A percentile compares a stretch with the other conserved stretches of the same genome.
These are phyloP conservation scores for Indri indri DNA, from an alignment of 2,113 vertebrate species.

Conservation along the genomic window DNA sequence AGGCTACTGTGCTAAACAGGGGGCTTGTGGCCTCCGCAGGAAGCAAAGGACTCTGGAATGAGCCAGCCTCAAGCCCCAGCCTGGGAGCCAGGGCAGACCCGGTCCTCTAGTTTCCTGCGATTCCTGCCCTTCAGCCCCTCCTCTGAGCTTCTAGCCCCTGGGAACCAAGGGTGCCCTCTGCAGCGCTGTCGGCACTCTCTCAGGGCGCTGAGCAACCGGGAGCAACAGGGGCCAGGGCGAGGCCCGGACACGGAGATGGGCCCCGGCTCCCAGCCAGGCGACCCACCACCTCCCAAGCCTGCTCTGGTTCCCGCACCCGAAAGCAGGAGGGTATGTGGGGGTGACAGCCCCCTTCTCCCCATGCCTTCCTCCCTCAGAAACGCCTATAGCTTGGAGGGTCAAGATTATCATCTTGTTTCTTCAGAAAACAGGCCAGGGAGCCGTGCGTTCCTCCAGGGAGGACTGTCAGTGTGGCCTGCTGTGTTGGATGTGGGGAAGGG, in stretches of 20 bases:
- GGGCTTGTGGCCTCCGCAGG: background rate
- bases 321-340: background rate
- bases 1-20: background rate
- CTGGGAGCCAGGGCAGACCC: background rate
- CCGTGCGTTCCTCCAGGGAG: background rate
- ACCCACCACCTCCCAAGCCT: background rate
- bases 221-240: background rate
- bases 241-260: background rate
- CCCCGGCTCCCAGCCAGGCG: background rate
- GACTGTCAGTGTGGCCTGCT: background rate
- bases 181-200: background rate
- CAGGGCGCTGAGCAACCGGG: background rate
- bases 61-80: background rate
- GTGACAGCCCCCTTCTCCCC: fast-evolving
- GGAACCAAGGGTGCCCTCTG: background rate
- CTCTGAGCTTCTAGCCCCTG: background rate
- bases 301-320: background rate
- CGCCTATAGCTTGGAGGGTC: background rate
- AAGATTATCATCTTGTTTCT: background rate
- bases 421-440: background rate
- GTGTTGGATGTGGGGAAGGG: fast-evolving
- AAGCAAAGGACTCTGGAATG: background rate
- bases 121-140: background rate
- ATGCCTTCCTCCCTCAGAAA: background rate
- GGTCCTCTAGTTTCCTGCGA: background rate